A percentile compares a stretch with the other conserved stretches of the same genome.
Conservation (phyloP, 1,140 invertebrate genomes). For the Holcopasites calliopsidis region DNA sequence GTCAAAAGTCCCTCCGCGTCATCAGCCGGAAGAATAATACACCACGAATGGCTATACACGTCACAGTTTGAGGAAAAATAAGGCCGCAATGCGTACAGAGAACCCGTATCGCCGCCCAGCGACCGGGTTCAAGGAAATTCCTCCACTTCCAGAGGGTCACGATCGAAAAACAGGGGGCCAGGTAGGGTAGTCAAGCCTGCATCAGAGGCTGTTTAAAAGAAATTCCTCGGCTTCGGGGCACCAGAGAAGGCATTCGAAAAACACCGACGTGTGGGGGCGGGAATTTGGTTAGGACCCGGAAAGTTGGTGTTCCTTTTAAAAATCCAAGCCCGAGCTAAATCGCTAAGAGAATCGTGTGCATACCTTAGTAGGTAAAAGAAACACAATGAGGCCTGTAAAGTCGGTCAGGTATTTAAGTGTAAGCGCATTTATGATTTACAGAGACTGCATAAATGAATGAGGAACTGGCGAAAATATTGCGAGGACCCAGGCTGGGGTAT, state of each 20-base stretch:
- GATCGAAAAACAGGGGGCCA: background rate
- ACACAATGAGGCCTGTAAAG: background rate
- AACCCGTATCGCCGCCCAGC: background rate
- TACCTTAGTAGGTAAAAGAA: background rate
- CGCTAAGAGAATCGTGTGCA: no score
- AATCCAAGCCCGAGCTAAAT: no score
- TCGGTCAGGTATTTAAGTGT: background rate
- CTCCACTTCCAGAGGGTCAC: background rate
- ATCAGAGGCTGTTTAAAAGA: background rate
- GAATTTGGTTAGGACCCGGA: background rate
- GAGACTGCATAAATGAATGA: background rate
- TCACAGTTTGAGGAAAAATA: constrained; percentile 18
- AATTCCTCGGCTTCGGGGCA: background rate
- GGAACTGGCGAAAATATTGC: background rate
- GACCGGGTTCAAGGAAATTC: constrained; percentile 9
- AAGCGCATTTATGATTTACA: background rate
- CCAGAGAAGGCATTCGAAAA: background rate
- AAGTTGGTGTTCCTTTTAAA: no score
- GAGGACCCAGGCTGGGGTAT: background rate
- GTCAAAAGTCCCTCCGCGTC: background rate
- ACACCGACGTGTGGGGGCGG: background rate
- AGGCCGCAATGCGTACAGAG: background rate
- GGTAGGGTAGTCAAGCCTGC: background rate
- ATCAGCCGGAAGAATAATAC: background rate
- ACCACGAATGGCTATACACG: background rate